Percentiles rank a stretch among this genome's conserved stretches.
Conservation (phyloP, 2,113 vertebrate genomes). For the Noturus placidus region DNA sequence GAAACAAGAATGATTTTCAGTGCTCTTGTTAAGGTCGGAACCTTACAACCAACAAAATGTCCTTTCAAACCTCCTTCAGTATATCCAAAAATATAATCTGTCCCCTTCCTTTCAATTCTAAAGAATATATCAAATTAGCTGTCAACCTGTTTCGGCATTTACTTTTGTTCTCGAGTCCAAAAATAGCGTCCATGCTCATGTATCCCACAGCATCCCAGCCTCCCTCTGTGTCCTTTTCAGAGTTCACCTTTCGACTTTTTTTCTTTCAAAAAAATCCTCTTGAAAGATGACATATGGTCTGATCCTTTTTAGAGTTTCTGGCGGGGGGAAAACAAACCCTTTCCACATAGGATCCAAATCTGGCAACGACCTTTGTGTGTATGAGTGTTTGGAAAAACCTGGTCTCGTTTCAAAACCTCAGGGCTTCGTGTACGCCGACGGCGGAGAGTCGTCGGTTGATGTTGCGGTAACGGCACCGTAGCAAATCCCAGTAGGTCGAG, state of each 20-base stretch:
- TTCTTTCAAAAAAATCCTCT: background rate
- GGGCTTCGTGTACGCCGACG: slow-evolving; percentile 77
- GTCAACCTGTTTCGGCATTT: background rate
- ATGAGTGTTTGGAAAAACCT: background rate
- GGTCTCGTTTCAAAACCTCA: slow-evolving; percentile 63
- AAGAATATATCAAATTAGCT: background rate
- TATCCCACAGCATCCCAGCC: background rate
- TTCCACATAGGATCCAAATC: background rate
- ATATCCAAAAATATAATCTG: background rate
- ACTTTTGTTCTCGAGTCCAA: background rate
- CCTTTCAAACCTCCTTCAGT: background rate
- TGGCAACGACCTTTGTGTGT: too few relatives aligned
- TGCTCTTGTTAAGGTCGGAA: background rate
- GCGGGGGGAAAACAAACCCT: background rate
- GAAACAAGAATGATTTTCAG: background rate
- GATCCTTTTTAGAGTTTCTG: background rate
- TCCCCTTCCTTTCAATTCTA: background rate
- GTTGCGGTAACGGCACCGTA: slow-evolving; percentile 79
- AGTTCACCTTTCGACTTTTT: background rate
- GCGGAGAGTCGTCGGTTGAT: slow-evolving; percentile 79
- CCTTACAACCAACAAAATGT: background rate
- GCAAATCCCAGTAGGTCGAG: slow-evolving; percentile 76
- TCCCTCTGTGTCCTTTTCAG: background rate
- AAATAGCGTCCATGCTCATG: background rate
- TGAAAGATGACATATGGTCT: background rate